Percentiles rank a stretch among this genome's conserved stretches.
Conservation (phyloP, 2,888 invertebrate genomes). For the Dynastes tityus region DNA sequence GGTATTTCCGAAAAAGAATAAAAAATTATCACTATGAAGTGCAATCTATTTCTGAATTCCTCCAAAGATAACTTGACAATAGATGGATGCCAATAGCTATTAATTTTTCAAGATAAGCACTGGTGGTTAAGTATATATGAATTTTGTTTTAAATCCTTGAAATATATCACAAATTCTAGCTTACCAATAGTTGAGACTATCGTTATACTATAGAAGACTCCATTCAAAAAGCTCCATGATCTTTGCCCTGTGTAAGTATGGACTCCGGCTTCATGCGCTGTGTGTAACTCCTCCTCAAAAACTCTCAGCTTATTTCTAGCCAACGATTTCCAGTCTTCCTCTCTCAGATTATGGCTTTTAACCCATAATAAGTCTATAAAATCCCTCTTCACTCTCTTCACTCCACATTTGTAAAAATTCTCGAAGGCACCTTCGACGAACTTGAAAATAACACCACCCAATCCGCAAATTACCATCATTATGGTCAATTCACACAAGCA, state of each 20-base stretch:
- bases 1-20: too few relatives aligned
- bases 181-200: conserved; percentile 93
- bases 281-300: conserved; percentile 90
- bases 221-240: conserved; percentile 91
- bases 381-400: conserved; percentile 88
- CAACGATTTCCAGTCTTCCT: conserved; percentile 92
- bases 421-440: conserved; percentile 90
- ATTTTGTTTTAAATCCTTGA: neutral
- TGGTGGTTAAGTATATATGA: neutral
- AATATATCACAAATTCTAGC: conserved; percentile 58
- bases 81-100: too few relatives aligned
- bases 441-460: conserved; percentile 86
- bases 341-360: conserved; percentile 85
- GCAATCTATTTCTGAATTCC: too few relatives aligned
- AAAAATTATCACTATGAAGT: too few relatives aligned
- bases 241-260: conserved; percentile 88
- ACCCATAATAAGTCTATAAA: conserved; percentile 89
- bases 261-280: conserved; percentile 88
- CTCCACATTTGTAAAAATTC: conserved; percentile 89
- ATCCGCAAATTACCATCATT: conserved; percentile 81
- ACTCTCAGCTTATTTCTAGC: conserved; percentile 85
- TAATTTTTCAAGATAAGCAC: neutral
- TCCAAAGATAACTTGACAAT: too few relatives aligned
- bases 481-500: conserved; percentile 81
- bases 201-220: conserved; percentile 89